Conservation (phyloP, 2,797 vertebrate species). For the Capromys pilorides region DNA sequence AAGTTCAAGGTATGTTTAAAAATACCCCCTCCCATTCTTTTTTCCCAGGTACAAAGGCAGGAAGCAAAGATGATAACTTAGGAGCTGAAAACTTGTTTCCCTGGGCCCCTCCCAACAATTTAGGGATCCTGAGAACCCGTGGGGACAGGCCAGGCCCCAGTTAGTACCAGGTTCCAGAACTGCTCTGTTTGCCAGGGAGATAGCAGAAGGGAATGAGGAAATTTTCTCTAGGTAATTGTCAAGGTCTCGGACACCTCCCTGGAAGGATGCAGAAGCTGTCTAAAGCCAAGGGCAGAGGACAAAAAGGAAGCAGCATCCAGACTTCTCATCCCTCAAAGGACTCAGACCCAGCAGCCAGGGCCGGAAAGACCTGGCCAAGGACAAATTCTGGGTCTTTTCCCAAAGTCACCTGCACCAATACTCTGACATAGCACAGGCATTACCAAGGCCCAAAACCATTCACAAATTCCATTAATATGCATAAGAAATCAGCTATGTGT, state of each 20-base stretch:
- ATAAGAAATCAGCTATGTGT: not conserved
- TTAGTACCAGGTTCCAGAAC: not conserved
- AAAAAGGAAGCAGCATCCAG: not conserved
- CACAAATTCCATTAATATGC: not conserved
- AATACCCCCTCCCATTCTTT: not conserved
- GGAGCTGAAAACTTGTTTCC: conserved; percentile 16
- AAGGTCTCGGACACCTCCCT: conserved; percentile 16
- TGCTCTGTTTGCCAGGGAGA: not conserved
- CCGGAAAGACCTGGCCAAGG: not conserved
- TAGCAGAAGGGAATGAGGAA: not conserved
- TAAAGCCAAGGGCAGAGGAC: conserved; percentile 35
- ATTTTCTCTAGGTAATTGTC: conserved; percentile 28
- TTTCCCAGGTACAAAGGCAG: not conserved
- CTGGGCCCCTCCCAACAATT: not conserved
- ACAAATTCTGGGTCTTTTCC: conserved; percentile 29
- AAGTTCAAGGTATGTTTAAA: not conserved
- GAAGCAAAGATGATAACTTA: conserved; percentile 46
- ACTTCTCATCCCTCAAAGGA: not conserved
- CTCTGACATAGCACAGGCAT: not conserved
- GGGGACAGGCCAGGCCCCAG: not conserved
- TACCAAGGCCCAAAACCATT: not conserved
- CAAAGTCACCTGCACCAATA: conserved; percentile 11
- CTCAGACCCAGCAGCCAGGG: not conserved
- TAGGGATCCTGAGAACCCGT: not conserved
- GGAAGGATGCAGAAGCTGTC: not conserved